Evolutionary conservation across 2,797 vertebrate species (phyloP).

Genomic region (Peromyscus nudipes): DNA sequence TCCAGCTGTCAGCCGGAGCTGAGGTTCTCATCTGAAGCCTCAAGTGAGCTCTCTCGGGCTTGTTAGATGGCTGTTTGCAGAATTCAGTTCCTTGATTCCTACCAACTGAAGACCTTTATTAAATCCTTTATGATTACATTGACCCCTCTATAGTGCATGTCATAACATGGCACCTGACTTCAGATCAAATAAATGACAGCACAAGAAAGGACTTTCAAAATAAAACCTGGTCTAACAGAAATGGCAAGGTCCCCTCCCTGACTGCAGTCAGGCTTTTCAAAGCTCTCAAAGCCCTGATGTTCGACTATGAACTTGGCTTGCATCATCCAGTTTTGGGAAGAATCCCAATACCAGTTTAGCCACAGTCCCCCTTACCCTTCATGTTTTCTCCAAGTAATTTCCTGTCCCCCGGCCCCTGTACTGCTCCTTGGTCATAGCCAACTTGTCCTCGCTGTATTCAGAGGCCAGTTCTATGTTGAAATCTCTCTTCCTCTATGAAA

Average conservation of each 20-base stretch:
- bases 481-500: background rate
- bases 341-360: background rate
- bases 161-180: background rate
- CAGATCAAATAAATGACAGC: background rate
- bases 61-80: background rate
- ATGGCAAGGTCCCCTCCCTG: background rate
- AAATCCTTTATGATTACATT: background rate
- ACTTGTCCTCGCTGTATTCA: background rate
- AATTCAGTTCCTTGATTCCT: background rate
- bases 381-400: background rate
- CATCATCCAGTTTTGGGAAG: background rate
- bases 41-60: background rate
- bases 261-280: background rate
- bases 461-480: background rate
- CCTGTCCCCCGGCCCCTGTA: too few species aligned
- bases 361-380: background rate
- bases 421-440: background rate
- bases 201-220: background rate
- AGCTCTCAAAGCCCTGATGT: background rate
- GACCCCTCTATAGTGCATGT: background rate
- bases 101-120: background rate
- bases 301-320: background rate
- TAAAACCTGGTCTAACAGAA: background rate
- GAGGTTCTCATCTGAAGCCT: background rate
- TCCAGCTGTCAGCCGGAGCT: background rate